Conservation (phyloP, 2,888 invertebrate species). For the Ormyrus pomaceus region DNA sequence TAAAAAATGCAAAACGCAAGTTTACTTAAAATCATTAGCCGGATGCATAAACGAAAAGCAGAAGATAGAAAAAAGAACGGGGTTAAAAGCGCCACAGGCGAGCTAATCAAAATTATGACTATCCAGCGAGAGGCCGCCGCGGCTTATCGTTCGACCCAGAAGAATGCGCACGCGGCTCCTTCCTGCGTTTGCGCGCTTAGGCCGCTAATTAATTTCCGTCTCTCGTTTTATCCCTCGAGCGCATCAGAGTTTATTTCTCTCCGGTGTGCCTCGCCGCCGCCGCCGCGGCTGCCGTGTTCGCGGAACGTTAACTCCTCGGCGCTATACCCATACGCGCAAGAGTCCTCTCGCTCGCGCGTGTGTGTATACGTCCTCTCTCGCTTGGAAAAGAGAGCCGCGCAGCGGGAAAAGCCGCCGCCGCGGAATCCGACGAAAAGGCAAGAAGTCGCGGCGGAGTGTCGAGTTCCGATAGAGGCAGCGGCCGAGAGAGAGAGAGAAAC, state of each 20-base stretch:
- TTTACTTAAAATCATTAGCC: too few species aligned
- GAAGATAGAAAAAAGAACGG: neutral
- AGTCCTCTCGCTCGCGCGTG: too few species aligned
- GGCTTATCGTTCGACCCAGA: conserved; percentile 6
- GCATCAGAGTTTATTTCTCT: conserved; percentile 43
- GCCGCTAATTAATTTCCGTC: conserved; percentile 56
- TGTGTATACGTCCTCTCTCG: too few species aligned
- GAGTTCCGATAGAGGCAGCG: neutral
- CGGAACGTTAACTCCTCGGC: conserved; percentile 49
- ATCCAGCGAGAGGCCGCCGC: neutral
- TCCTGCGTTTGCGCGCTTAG: neutral
- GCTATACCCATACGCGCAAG: neutral
- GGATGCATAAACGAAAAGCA: neutral
- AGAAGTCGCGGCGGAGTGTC: conserved; percentile 15
- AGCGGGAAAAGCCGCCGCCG: conserved; percentile 23
- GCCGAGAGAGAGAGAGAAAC: neutral
- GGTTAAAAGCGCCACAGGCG: neutral
- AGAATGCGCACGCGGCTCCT: conserved; percentile 52
- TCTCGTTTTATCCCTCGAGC: conserved; percentile 51
- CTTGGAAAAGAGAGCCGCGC: neutral
- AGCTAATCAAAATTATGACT: conserved; percentile 37
- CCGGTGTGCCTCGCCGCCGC: neutral
- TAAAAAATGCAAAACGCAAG: neutral
- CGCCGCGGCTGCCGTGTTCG: conserved; percentile 18
- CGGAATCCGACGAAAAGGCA: too few species aligned